phyloP scores from a whole-genome alignment of 2,797 vertebrate genomes.

The Microctenopoma lineatum region DNA sequence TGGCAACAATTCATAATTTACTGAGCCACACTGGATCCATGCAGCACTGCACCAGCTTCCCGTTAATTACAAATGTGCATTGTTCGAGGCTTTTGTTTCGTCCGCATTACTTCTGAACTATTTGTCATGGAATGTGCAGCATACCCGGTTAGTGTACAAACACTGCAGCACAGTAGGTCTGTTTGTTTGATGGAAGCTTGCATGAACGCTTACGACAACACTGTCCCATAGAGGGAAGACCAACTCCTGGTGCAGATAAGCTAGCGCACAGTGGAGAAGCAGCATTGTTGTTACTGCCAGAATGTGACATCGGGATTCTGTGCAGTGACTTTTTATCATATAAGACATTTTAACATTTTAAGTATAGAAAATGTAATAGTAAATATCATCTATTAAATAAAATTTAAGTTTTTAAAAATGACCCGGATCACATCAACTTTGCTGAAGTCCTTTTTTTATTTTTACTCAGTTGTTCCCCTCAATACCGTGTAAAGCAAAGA shows the following conservation, averaged over 20 bases:
- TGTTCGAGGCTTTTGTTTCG: conserved; percentile 82
- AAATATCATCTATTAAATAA: background rate
- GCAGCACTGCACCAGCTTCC: conserved; percentile 63
- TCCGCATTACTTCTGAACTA: conserved; percentile 87
- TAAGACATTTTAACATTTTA: background rate
- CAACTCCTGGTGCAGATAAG: conserved; percentile 47
- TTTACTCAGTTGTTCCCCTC: background rate
- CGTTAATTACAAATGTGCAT: conserved; percentile 79
- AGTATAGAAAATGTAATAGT: background rate
- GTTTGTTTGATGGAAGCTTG: conserved; percentile 71
- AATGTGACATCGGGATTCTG: conserved; percentile 19
- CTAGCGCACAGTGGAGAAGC: conserved; percentile 14
- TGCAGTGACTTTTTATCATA: conserved; percentile 5
- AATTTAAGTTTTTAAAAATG: background rate
- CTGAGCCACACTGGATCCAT: conserved; percentile 54
- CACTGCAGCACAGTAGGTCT: conserved; percentile 65
- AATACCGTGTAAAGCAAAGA: background rate
- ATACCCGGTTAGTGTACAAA: conserved; percentile 62
- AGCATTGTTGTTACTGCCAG: conserved; percentile 15
- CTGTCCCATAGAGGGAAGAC: conserved; percentile 43
- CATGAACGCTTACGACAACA: conserved; percentile 45
- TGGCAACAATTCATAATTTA: conserved; percentile 59
- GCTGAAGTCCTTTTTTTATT: background rate
- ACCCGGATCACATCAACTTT: background rate
- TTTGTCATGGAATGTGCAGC: conserved; percentile 84